Evolutionary conservation across 2,113 vertebrate species (phyloP).

Genomic region (Leptobrachium leishanense): DNA sequence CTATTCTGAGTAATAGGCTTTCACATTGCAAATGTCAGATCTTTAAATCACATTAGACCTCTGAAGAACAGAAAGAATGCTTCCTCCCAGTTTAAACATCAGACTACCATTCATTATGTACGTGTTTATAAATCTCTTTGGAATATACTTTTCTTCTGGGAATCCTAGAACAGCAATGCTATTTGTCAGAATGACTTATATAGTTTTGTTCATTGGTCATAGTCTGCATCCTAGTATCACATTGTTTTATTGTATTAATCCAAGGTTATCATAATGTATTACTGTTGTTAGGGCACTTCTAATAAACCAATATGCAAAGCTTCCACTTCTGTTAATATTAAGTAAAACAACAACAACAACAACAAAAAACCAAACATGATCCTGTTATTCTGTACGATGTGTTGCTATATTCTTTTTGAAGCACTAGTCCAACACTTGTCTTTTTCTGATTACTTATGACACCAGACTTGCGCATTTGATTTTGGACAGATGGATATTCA

Average conservation of each 20-base stretch:
- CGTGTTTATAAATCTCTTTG: slow-evolving; percentile 96
- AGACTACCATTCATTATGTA: slow-evolving; percentile 90
- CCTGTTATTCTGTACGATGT: too few relatives aligned
- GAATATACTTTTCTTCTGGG: slow-evolving; percentile 77
- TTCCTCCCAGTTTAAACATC: slow-evolving; percentile 92
- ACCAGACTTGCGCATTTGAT: too few relatives aligned
- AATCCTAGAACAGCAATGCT: slow-evolving; percentile 62
- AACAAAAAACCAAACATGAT: too few relatives aligned
- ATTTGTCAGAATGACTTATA: slow-evolving; percentile 67
- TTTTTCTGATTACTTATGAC: too few relatives aligned
- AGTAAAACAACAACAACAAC: too few relatives aligned
- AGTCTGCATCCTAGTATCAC: slow-evolving; percentile 57
- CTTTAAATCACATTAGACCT: slow-evolving; percentile 90
- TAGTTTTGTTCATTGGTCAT: slow-evolving; percentile 44
- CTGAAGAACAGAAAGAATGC: slow-evolving; percentile 78
- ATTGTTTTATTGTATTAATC: slow-evolving; percentile 62
- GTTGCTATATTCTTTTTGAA: too few relatives aligned
- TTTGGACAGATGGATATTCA: too few relatives aligned
- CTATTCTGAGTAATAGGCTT: slow-evolving; percentile 98
- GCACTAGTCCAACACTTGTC: too few relatives aligned
- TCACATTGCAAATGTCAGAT: slow-evolving; percentile 94
- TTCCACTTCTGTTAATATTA: slow-evolving; percentile 14
- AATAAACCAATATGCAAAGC: background rate
- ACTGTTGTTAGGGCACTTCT: slow-evolving; percentile 55
- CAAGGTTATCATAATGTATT: slow-evolving; percentile 64